Base-by-base conservation (phyloP, 2,888 invertebrate genomes). In the Agrotis puta region DNA sequence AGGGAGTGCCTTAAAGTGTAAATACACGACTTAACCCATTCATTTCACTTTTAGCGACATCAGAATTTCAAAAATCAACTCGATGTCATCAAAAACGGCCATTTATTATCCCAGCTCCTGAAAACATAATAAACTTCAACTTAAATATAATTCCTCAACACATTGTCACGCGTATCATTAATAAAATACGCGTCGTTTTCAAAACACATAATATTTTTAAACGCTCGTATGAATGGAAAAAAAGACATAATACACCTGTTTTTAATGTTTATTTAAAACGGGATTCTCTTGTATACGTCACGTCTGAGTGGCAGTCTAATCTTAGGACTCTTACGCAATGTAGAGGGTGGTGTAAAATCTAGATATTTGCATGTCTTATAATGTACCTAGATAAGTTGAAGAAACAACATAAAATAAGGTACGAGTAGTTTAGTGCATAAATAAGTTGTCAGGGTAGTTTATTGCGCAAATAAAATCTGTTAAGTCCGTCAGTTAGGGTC, bases 211-310 rank as follows among this genome's bases (percentile, higher is more conserved):
- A 50, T 58, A 66, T 73, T 63, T 64, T 64, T 27, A 61, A 64
- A 63, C 11, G 7, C 54, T 53, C 13, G 51, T 64, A 54, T 74
- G 68, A 75, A 74, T 82, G 70, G 53, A 50, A 56, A 59, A 64
- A 58, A 45, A 39, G 58, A 74, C 67, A 51, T n/a, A 33, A 24
- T 3, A 53, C 79, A 82, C 33, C 56, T 69, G 74, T 5, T 27
- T 54, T 39, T 27, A 13, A n/a, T 2, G 68, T 51, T 69, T 81
- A 54, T 61, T 47, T 68, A 33, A 53, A 48, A 53, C 43, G 9
- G 18, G 11, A 24, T 63, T 64, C 2, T 64, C 45, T 59, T 51
- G 33, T 50, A 13, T 33, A 59, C 51, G 47, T 59, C 67, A 59
- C 6, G 13, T 53, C 39, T 51, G 50, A 3, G 24, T 48, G 24